Evolutionary conservation across 2,888 invertebrate species (phyloP), one percentile per base, ranked within the genome.

Genomic region (Stramonita haemastoma): DNA sequence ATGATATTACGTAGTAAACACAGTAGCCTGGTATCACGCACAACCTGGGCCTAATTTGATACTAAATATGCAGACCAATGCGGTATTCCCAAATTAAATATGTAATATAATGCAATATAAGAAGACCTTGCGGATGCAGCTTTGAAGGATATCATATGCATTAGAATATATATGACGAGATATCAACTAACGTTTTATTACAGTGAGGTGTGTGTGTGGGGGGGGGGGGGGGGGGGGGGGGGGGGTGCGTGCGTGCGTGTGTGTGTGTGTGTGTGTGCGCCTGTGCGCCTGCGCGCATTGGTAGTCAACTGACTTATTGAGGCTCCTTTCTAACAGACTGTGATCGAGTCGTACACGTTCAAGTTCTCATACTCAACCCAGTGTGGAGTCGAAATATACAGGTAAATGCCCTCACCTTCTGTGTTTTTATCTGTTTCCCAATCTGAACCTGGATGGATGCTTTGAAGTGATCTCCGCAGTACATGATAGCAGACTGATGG

Each of bases 281-380:
- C 26, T 87, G 56, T 11, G 17, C 22, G 57, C 29, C 8, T 66
- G 66, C 66, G 66, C 13, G 66, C 26, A 13, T 66, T 4, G 1
- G 66, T 66, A 66, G 13, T 22, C 26, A 66, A 79, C n/a, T 81
- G 46, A 22, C 29, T 29, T 46, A 8, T 46, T 46, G 46, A 8
- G 46, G 46, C 46, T 87, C 26, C 87, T 90, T 87, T 32, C 34
- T 95, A 94, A 60, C 93, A 96, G 95, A 95, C 94, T 81, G 94
- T 95, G n/a, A 95, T 96, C 89, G 96, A 96, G 90, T 95, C 96
- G 4, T 96, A 96, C 92, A 95, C 96, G n/a, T 96, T 96, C 94
- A 95, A 95, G 90, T 96, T 96, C 92, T 92, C 94, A 19, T 96
- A 96, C 91, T 92, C 91, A 85, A 92, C 94, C 56, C 93, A 93